Conservation (phyloP, 2,797 vertebrate species). For the Petrocephalus sullivani region DNA sequence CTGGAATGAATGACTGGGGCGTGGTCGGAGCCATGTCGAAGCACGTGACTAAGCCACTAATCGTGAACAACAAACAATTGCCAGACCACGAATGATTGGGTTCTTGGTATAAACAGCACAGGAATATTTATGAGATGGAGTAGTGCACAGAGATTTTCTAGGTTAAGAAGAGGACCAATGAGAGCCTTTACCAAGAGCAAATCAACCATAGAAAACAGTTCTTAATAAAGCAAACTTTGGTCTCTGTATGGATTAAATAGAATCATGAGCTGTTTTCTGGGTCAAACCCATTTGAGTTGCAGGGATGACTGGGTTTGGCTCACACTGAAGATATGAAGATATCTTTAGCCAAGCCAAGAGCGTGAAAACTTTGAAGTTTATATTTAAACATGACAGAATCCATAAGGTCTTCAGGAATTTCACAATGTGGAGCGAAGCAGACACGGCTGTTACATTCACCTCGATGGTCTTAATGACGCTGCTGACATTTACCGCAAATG, state of each 20-base stretch:
- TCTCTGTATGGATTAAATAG: neutral
- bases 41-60: conserved; percentile 7
- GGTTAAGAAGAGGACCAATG: neutral
- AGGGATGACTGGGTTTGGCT: neutral
- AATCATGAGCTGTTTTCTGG: neutral
- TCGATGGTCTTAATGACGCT: conserved; percentile 20
- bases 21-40: conserved; percentile 10
- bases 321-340: neutral
- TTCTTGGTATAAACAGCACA: neutral
- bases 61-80: conserved; percentile 24
- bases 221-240: neutral
- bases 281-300: neutral
- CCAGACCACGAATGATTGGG: neutral
- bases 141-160: neutral
- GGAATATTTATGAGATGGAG: neutral
- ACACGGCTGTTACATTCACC: conserved; percentile 11
- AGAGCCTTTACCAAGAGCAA: neutral
- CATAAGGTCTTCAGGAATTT: neutral
- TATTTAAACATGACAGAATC: conserved; percentile 13
- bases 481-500: conserved; percentile 25
- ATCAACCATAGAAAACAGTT: neutral
- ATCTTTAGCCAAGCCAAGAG: conserved; percentile 1
- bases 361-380: neutral
- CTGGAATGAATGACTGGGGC: neutral
- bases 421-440: conserved; percentile 25